Percentiles rank a stretch among this genome's conserved stretches.
Conservation (phyloP, 2,888 invertebrate genomes). For the Drosophila multiciliata region DNA sequence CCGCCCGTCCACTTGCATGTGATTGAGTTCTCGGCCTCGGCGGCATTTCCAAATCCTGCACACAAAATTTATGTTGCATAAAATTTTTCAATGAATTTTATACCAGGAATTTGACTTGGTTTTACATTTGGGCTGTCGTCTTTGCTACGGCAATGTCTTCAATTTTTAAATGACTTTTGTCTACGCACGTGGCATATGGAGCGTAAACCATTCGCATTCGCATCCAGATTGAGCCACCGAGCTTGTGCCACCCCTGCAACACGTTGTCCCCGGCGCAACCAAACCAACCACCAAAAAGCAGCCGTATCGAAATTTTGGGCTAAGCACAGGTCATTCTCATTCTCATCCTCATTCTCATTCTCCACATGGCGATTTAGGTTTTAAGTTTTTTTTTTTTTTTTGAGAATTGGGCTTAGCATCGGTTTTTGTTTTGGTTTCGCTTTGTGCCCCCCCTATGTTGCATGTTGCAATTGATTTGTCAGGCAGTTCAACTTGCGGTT, state of each 20-base stretch:
- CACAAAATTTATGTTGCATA: constrained; percentile 83
- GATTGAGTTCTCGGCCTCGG: constrained; percentile 65
- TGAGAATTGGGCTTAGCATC: constrained; percentile 13
- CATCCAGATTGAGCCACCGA: constrained; percentile 30
- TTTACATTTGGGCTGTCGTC: constrained; percentile 51
- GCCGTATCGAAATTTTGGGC: constrained; percentile 63
- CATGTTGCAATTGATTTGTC: constrained; percentile 47
- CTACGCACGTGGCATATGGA: constrained; percentile 83
- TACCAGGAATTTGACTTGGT: constrained; percentile 78
- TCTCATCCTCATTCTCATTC: constrained; percentile 30
- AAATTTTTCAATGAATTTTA: constrained; percentile 83
- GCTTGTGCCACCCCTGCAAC: constrained; percentile 17
- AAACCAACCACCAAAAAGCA: constrained; percentile 39
- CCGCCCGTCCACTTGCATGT: constrained; percentile 56
- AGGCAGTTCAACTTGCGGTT: constrained; percentile 19
- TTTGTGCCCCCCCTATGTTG: constrained; percentile 24
- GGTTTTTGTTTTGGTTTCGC: constrained; percentile 4
- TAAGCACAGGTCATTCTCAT: constrained; percentile 56
- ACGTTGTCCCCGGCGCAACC: constrained; percentile 5
- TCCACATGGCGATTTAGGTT: constrained; percentile 10
- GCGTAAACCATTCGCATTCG: constrained; percentile 77
- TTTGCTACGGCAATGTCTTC: constrained; percentile 54
- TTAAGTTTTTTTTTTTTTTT: constrained; percentile 12
- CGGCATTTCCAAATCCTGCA: constrained; percentile 71
- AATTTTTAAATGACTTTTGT: constrained; percentile 74